A percentile compares a stretch with the other conserved stretches of the same genome.
Conservation (phyloP, 2,888 invertebrate genomes). For the Sesia apiformis region DNA sequence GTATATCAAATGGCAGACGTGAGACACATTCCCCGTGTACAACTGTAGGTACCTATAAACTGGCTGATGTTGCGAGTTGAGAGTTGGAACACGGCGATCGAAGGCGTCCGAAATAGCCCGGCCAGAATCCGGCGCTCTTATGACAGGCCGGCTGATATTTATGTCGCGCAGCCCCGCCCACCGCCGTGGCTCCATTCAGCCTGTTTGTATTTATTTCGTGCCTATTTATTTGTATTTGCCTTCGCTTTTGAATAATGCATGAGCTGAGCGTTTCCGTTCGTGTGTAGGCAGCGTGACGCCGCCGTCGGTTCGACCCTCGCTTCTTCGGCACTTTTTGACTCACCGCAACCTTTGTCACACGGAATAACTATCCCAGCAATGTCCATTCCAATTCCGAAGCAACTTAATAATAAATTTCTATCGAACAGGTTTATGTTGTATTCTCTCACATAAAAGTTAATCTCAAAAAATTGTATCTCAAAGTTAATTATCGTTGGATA, state of each 20-base stretch:
- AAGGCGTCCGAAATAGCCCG: constrained; percentile 54
- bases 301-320: constrained; percentile 26
- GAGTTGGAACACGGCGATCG: constrained; percentile 1
- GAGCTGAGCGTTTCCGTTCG: constrained; percentile 68
- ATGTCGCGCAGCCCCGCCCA: constrained; percentile 70
- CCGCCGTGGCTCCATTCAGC: constrained; percentile 68
- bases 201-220: constrained; percentile 73
- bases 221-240: constrained; percentile 74
- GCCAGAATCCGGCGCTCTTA: constrained; percentile 59
- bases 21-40: too few relatives aligned
- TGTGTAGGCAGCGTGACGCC: constrained; percentile 75
- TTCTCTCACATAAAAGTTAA: not conserved
- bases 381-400: not conserved
- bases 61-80: constrained; percentile 3
- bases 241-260: constrained; percentile 71
- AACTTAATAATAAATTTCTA: not conserved
- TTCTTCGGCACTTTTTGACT: constrained; percentile 28
- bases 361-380: not conserved
- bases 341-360: constrained; percentile 5
- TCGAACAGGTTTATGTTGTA: not conserved
- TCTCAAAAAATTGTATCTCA: too few relatives aligned
- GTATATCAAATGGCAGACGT: too few relatives aligned
- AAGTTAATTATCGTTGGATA: constrained; percentile 52
- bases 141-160: constrained; percentile 68
- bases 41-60: not conserved